Conservation (phyloP, 2,888 invertebrate genomes). For the Eupithecia vulgata region DNA sequence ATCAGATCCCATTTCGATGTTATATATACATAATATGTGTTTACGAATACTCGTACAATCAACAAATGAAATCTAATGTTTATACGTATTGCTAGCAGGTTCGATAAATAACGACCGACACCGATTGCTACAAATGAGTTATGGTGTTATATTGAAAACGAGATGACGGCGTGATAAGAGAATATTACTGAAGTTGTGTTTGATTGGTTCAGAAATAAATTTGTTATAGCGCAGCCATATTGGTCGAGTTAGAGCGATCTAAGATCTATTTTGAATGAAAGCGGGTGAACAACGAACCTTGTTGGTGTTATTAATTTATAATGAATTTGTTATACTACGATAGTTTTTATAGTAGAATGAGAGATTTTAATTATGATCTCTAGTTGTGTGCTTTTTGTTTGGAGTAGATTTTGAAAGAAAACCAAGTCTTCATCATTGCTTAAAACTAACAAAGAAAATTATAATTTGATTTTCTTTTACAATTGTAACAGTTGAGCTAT, state of each 20-base stretch:
- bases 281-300: background rate
- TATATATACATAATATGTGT: background rate
- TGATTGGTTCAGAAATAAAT: background rate
- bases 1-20: background rate
- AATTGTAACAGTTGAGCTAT: too few relatives aligned
- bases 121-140: slow-evolving; percentile 26
- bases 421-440: too few relatives aligned
- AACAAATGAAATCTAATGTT: slow-evolving; percentile 28
- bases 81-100: slow-evolving; percentile 14
- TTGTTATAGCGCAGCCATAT: background rate
- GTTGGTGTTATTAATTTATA: background rate
- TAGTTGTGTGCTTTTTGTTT: too few relatives aligned
- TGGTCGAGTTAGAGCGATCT: background rate
- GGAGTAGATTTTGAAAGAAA: too few relatives aligned
- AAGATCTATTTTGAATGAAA: background rate
- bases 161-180: background rate
- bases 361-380: too few relatives aligned
- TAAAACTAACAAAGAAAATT: too few relatives aligned
- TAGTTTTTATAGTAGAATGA: too few relatives aligned
- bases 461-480: too few relatives aligned
- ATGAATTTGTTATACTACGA: background rate
- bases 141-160: slow-evolving; percentile 19
- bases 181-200: background rate
- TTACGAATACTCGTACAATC: background rate
- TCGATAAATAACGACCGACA: slow-evolving; percentile 24